phyloP scores from a whole-genome alignment of 1,140 invertebrate genomes.

The Triops longicaudatus region DNA sequence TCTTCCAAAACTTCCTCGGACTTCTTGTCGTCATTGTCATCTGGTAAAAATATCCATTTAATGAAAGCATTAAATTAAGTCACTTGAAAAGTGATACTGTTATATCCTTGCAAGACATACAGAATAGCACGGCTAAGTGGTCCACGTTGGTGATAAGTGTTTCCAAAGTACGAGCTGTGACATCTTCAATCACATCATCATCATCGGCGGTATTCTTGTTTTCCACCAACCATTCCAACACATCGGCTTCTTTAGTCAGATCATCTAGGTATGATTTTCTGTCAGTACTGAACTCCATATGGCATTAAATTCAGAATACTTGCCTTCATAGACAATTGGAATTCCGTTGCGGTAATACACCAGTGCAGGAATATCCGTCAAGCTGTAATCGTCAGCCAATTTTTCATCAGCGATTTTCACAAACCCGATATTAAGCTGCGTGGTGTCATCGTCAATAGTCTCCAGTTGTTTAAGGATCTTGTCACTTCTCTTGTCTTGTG shows the following conservation, averaged over 20 bases:
- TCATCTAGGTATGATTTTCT: constrained; percentile 56
- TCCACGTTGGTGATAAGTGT: constrained; percentile 83
- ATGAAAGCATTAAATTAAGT: not conserved
- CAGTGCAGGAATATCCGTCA: constrained; percentile 74
- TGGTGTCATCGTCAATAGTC: constrained; percentile 93
- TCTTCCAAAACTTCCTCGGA: constrained; percentile 56
- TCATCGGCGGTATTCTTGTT: constrained; percentile 84
- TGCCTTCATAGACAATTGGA: constrained; percentile 89
- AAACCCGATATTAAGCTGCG: constrained; percentile 86
- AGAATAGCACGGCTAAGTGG: constrained; percentile 84
- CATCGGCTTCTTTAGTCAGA: constrained; percentile 80
- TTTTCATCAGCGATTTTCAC: constrained; percentile 88
- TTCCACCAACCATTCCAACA: constrained; percentile 83
- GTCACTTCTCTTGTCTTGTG: constrained; percentile 82
- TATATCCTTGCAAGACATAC: constrained; percentile 50
- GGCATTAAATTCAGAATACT: constrained; percentile 34
- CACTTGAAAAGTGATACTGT: constrained; percentile 28
- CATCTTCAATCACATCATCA: constrained; percentile 83
- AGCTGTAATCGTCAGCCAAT: constrained; percentile 84
- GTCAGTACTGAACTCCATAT: not conserved
- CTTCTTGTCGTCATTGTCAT: constrained; percentile 74
- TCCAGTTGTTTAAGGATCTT: constrained; percentile 77
- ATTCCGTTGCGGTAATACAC: constrained; percentile 91
- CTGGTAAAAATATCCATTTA: constrained; percentile 43
- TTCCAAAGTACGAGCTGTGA: constrained; percentile 74